These are phyloP conservation scores for Bagarius yarrelli DNA, from an alignment of 2,113 vertebrate genomes.

Conservation along the genomic window DNA sequence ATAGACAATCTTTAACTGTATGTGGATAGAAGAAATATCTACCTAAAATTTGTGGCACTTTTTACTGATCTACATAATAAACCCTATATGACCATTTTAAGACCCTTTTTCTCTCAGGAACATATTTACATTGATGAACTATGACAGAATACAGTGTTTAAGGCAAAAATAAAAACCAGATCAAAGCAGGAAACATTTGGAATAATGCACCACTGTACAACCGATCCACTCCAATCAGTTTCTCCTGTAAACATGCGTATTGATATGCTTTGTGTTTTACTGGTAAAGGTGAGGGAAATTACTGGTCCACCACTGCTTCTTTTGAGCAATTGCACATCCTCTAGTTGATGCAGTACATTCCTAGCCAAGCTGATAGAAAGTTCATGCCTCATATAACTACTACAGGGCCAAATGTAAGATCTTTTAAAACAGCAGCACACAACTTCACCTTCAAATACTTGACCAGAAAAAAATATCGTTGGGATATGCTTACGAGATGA, in stretches of 20 bases:
- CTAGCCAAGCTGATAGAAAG: constrained; percentile 14
- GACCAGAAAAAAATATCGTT: constrained; percentile 20
- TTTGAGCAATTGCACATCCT: constrained; percentile 31
- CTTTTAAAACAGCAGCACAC: constrained; percentile 9
- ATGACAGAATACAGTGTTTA: constrained; percentile 31
- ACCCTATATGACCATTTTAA: constrained; percentile 29
- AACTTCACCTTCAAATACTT: neutral
- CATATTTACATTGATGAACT: constrained; percentile 46
- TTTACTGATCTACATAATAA: constrained; percentile 25
- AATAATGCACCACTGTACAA: constrained; percentile 19
- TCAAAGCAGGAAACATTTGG: constrained; percentile 30
- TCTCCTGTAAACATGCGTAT: constrained; percentile 30
- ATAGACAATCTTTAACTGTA: constrained; percentile 23
- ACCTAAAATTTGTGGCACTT: constrained; percentile 32
- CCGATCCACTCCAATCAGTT: neutral
- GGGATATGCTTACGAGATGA: constrained; percentile 1
- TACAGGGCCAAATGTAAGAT: neutral
- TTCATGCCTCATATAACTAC: constrained; percentile 3
- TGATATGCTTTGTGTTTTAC: constrained; percentile 25
- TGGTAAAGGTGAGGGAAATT: constrained; percentile 45
- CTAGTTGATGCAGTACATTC: constrained; percentile 28
- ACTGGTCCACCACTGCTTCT: constrained; percentile 57
- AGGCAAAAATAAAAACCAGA: constrained; percentile 28
- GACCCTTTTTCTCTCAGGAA: constrained; percentile 14
- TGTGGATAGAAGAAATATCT: constrained; percentile 10